Evolutionary conservation across 2,888 invertebrate species (phyloP).

Genomic region (Saturnia japonica): DNA sequence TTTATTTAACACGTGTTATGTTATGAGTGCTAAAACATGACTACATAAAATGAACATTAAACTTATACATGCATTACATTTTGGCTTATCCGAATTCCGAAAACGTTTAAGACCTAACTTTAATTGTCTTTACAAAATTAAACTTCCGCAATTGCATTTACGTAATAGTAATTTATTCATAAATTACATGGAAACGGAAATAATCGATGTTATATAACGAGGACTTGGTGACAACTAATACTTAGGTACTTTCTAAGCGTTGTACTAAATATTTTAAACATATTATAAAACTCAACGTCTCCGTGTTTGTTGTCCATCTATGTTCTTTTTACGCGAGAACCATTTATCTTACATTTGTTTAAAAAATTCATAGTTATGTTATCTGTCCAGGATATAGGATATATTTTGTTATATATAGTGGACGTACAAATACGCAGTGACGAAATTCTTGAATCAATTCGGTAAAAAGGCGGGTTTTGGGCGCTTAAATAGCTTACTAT

Average conservation of each 20-base stretch:
- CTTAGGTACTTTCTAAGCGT: neutral
- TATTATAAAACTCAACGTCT: too few species aligned
- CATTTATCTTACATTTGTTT: too few species aligned
- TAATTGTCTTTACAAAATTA: neutral
- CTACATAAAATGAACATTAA: neutral
- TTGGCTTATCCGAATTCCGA: neutral
- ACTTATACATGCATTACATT: neutral
- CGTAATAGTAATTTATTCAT: neutral
- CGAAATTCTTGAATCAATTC: too few species aligned
- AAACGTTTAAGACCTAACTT: conserved; percentile 1
- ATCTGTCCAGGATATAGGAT: too few species aligned
- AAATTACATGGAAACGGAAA: conserved; percentile 5
- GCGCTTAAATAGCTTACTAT: too few species aligned
- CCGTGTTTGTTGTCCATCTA: too few species aligned
- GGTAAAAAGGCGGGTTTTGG: too few species aligned
- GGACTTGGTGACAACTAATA: neutral
- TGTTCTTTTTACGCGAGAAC: too few species aligned
- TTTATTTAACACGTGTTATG: neutral
- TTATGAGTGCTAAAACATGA: neutral
- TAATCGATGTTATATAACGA: neutral
- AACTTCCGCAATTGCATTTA: neutral
- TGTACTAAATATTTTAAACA: neutral
- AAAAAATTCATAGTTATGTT: too few species aligned
- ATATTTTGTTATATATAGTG: too few species aligned
- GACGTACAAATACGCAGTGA: too few species aligned